These are phyloP conservation scores for Propithecus perrieri DNA, from an alignment of 2,797 vertebrate species.

Conservation along the genomic window DNA sequence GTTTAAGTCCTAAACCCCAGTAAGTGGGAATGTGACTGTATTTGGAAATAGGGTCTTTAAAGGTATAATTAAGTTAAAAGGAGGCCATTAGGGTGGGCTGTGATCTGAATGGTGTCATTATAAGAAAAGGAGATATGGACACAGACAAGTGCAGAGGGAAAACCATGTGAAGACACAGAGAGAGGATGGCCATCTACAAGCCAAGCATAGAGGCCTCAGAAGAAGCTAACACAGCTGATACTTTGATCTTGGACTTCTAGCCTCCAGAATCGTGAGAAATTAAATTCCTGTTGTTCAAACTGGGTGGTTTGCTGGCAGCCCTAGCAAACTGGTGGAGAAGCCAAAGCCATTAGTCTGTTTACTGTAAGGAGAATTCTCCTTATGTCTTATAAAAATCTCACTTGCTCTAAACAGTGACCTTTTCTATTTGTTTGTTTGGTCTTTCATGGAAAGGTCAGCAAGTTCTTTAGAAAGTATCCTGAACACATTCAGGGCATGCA, in stretches of 20 bases:
- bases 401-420: not conserved
- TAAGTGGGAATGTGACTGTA: not conserved
- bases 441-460: constrained; percentile 8
- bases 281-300: not conserved
- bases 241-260: not conserved
- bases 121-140: not conserved
- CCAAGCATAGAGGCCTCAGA: not conserved
- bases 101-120: not conserved
- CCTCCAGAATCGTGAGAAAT: not conserved
- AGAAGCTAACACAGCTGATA: not conserved
- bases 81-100: not conserved
- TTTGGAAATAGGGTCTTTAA: not conserved
- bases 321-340: not conserved
- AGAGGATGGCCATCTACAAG: not conserved
- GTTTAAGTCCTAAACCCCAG: not conserved
- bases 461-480: constrained; percentile 2
- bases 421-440: constrained; percentile 51
- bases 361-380: not conserved
- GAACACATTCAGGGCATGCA: not conserved
- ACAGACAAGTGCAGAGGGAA: not conserved
- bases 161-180: not conserved
- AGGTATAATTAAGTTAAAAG: not conserved
- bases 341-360: not conserved
- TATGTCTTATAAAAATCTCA: not conserved
- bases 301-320: not conserved